Percentiles rank a stretch among this genome's conserved stretches.
Evolutionary conservation across 2,888 invertebrate species (phyloP).

Genomic region (Oscheius sp.): DNA sequence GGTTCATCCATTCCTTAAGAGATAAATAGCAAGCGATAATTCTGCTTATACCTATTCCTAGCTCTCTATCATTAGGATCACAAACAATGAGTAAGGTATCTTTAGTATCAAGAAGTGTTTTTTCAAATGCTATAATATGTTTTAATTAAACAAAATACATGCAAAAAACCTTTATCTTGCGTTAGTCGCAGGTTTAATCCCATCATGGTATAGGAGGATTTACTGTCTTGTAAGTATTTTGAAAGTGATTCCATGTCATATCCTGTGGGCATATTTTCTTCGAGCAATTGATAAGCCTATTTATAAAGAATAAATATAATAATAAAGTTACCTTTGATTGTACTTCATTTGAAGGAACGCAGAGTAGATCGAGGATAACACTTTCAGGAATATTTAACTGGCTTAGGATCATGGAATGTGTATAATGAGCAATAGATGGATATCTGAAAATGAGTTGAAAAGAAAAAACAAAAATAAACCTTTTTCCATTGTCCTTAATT

Average conservation of each 20-base stretch:
- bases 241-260: slow-evolving; percentile 61
- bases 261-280: slow-evolving; percentile 63
- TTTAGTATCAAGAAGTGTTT: slow-evolving; percentile 60
- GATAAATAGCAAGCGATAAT: neutral
- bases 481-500: slow-evolving; percentile 59
- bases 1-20: slow-evolving; percentile 53
- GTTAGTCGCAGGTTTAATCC: slow-evolving; percentile 60
- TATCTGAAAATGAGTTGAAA: slow-evolving; percentile 45
- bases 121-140: slow-evolving; percentile 60
- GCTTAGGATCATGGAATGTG: slow-evolving; percentile 59
- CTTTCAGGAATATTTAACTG: slow-evolving; percentile 57
- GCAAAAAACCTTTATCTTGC: slow-evolving; percentile 60
- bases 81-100: slow-evolving; percentile 66
- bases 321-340: slow-evolving; percentile 41
- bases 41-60: slow-evolving; percentile 62
- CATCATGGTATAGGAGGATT: slow-evolving; percentile 63
- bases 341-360: slow-evolving; percentile 57
- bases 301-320: slow-evolving; percentile 5
- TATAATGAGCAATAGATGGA: slow-evolving; percentile 64
- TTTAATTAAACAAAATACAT: neutral
- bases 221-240: slow-evolving; percentile 52
- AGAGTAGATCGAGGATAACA: slow-evolving; percentile 61
- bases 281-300: slow-evolving; percentile 41
- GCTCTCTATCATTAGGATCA: slow-evolving; percentile 59
- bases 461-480: slow-evolving; percentile 47